A percentile compares a stretch with the other conserved stretches of the same genome.
phyloP scores from a whole-genome alignment of 2,888 invertebrate genomes.

The Drosophila tripunctata region DNA sequence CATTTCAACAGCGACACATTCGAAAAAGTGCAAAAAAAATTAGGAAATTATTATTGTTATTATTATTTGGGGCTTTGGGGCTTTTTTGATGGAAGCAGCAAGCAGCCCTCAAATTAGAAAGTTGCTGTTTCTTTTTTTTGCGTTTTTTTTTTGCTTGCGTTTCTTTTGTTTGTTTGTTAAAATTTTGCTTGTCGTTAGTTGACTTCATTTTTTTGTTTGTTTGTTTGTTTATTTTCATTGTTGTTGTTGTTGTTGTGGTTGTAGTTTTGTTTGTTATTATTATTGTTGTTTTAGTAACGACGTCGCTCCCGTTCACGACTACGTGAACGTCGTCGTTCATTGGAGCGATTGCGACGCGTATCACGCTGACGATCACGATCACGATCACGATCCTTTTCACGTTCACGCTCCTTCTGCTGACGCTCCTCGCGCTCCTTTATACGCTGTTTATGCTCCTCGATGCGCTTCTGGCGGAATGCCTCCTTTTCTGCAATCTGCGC shows the following conservation, averaged over 20 bases:
- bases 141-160: slow-evolving; percentile 26
- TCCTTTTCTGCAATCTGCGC: slow-evolving; percentile 96
- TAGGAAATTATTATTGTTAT: slow-evolving; percentile 3
- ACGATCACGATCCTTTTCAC: slow-evolving; percentile 79
- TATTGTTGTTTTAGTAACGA: slow-evolving; percentile 79
- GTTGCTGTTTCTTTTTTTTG: slow-evolving; percentile 22
- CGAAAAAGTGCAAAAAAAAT: slow-evolving; percentile 29
- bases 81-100: too few species aligned
- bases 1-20: slow-evolving; percentile 32
- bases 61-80: slow-evolving; percentile 5
- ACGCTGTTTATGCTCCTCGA: slow-evolving; percentile 94
- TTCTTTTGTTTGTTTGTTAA: slow-evolving; percentile 38
- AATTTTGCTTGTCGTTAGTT: slow-evolving; percentile 34
- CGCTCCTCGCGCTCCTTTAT: slow-evolving; percentile 84
- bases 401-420: slow-evolving; percentile 81
- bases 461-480: slow-evolving; percentile 92
- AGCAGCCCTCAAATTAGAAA: slow-evolving; percentile 34
- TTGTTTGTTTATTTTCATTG: slow-evolving; percentile 61
- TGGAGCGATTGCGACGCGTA: slow-evolving; percentile 78
- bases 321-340: slow-evolving; percentile 78
- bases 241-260: slow-evolving; percentile 15
- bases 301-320: slow-evolving; percentile 83
- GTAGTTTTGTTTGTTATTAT: slow-evolving; percentile 35
- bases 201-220: slow-evolving; percentile 55
- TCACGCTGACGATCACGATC: slow-evolving; percentile 79